Evolutionary conservation across 23 tunicate genomes (phyloP).

Genomic region (Trididemnum miniatum): DNA sequence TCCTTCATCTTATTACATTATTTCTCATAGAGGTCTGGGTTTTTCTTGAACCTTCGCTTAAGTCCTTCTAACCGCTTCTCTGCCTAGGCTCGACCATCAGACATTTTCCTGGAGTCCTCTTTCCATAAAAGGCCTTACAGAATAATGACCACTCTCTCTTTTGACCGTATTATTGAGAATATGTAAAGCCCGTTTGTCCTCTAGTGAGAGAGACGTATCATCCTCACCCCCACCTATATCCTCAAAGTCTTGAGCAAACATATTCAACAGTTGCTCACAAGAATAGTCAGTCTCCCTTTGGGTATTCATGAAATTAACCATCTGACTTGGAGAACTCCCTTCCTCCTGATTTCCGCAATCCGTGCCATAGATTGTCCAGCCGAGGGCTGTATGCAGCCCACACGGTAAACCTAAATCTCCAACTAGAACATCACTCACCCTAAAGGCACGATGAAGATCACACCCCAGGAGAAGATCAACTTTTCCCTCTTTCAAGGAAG

Average conservation of each 20-base stretch:
- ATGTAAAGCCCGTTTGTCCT: constrained; percentile 7
- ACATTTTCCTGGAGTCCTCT: too few relatives aligned
- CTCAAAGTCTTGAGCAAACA: not conserved
- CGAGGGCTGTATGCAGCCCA: not conserved
- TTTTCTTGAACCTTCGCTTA: too few relatives aligned
- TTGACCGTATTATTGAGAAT: not conserved
- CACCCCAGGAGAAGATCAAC: not conserved
- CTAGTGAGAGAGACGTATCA: not conserved
- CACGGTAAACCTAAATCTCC: not conserved
- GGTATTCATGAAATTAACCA: not conserved
- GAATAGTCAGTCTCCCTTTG: not conserved
- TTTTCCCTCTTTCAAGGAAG: not conserved
- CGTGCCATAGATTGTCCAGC: not conserved
- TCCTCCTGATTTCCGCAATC: not conserved
- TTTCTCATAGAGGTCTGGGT: too few relatives aligned
- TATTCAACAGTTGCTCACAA: not conserved
- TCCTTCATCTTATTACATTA: not conserved
- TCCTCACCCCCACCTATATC: too few relatives aligned
- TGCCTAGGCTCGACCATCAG: too few relatives aligned
- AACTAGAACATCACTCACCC: not conserved
- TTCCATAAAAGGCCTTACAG: constrained; percentile 16
- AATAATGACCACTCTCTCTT: not conserved
- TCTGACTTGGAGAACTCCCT: not conserved
- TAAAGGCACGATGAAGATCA: constrained; percentile 8
- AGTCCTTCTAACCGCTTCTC: not conserved